Evolutionary conservation across 1,140 invertebrate species (phyloP), one percentile per base, ranked within the genome.

Genomic region (Pectinophora gossypiella): DNA sequence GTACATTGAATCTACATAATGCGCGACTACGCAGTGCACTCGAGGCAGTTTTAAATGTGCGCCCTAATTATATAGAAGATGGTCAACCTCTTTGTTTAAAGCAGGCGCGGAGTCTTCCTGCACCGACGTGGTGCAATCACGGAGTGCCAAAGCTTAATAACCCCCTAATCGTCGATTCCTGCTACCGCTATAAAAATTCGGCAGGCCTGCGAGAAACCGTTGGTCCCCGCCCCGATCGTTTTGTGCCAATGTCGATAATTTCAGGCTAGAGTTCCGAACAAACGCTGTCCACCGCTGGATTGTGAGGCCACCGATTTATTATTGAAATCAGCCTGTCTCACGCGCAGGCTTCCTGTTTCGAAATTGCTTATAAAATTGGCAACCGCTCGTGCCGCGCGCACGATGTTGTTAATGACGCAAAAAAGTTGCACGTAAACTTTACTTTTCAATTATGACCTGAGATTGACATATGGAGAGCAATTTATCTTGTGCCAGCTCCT

Each of bases 301-400:
- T 73, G 64, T 64, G 62, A 61, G 47, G 44, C 54, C 67, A 74
- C 78, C 79, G 75, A 83, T 85, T 83, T 85, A 83, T 83, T 85
- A 85, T 83, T 81, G 66, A 83, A 85, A 85, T 77, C 70, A 76
- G 70, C 55, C 72, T 74, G 77, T 78, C 74, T 71, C 78, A 71
- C 64, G 68, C 61, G 70, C 61, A 56, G 53, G 66, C 80, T 80
- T 82, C 76, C 78, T 78, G 77, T 68, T 76, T 64, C 43, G 61
- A 59, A 84, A 85, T 82, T 85, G 80, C 68, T 61, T 77, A 78
- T 75, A 69, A 85, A 84, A 83, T 85, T 83, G 79, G 77, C 72
- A 48, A 73, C 47, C 80, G 69, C 78, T 81, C 79, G 78, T 81
- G 78, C 76, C 76, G 61, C 51, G 60, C 67, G 63, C 64, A 61